Evolutionary conservation across 2,888 invertebrate genomes (phyloP).

Genomic region (Pollenia labialis): DNA sequence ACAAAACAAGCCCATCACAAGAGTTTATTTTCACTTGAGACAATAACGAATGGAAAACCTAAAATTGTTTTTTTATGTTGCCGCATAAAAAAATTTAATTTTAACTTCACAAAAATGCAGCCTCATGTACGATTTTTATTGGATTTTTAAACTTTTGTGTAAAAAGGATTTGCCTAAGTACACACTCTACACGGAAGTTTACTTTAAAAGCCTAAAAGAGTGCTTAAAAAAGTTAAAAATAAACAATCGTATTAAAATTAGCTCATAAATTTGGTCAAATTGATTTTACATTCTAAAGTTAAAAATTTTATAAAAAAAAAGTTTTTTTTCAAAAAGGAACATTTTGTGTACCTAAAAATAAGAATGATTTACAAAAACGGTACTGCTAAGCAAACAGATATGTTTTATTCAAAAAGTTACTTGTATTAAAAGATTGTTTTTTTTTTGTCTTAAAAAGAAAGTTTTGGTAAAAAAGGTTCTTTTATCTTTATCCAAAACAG

Average conservation of each 20-base stretch:
- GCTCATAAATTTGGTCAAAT: not conserved
- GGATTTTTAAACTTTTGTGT: not conserved
- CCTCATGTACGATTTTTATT: constrained; percentile 36
- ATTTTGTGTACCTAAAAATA: too few species aligned
- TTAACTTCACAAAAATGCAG: constrained; percentile 27
- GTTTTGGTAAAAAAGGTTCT: too few species aligned
- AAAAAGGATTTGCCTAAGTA: constrained; percentile 23
- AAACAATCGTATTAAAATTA: constrained; percentile 8
- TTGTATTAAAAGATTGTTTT: too few species aligned
- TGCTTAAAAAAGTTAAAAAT: constrained; percentile 7
- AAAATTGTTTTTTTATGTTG: constrained; percentile 11
- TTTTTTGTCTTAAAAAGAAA: too few species aligned
- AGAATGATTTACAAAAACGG: too few species aligned
- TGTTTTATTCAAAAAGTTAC: too few species aligned
- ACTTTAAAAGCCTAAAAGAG: not conserved
- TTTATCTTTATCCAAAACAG: too few species aligned
- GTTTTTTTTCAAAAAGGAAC: too few species aligned
- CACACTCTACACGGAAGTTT: constrained; percentile 21
- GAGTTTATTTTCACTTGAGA: constrained; percentile 3
- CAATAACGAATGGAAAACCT: constrained; percentile 17
- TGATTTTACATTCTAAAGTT: not conserved
- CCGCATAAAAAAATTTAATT: constrained; percentile 49
- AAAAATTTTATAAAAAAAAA: too few species aligned
- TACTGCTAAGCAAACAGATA: too few species aligned
- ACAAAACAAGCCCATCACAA: not conserved